phyloP scores from a whole-genome alignment of 1,140 invertebrate genomes.

The Riptortus pedestris region DNA sequence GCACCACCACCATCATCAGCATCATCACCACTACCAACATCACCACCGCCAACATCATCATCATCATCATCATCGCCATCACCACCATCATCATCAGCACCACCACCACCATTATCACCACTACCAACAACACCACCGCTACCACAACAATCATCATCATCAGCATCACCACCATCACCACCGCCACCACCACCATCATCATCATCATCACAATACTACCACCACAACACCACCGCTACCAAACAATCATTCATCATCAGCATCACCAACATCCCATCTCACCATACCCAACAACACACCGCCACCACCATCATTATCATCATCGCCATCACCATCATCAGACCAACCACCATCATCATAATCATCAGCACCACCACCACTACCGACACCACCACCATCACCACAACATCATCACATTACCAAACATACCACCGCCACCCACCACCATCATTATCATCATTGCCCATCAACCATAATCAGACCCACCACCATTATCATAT shows the following conservation, averaged over 20 bases:
- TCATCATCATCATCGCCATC: neutral
- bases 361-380: no score
- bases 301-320: no score
- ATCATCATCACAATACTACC: neutral
- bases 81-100: neutral
- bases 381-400: no score
- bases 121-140: neutral
- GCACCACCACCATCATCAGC: no score
- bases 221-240: neutral
- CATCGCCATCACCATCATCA: no score
- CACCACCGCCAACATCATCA: neutral
- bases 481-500: neutral
- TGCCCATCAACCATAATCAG: neutral
- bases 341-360: no score
- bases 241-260: neutral
- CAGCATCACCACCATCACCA: neutral
- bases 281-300: neutral
- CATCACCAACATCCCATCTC: neutral
- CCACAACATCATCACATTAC: no score
- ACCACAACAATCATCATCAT: no score
- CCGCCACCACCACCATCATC: neutral
- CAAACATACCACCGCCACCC: no score
- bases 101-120: no score
- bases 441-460: constrained; percentile 2
- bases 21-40: no score